Evolutionary conservation across 92 coral and sea anemone genomes (phyloP), one percentile per base, ranked within the genome.

Genomic region (Siderastrea radians): DNA sequence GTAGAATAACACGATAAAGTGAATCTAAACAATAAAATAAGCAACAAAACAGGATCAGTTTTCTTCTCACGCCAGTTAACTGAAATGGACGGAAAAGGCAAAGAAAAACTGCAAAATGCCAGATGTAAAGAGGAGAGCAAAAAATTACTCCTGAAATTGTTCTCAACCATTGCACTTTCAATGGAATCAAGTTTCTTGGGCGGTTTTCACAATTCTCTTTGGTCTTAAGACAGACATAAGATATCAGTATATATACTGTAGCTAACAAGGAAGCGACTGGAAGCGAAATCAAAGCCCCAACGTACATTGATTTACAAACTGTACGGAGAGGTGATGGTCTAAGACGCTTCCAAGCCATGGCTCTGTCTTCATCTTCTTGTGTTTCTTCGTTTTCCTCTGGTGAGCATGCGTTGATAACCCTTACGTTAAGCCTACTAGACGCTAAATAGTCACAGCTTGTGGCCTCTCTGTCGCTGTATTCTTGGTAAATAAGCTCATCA

Each of bases 281-380:
- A 26, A 26, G 38, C 38, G 38, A 75, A 53, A 75, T 75, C 38
- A 44, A 75, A 26, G 66, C 65, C 55, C 64, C 79, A 44, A 57
- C 17, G 7, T 19, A 75, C 79, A 78, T 60, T 78, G 82, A 78
- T 78, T 60, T 47, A 9, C 48, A 78, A 49, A 78, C 57, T 63
- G 82, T 78, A 10, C 71, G 82, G 57, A 60, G 45, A 48, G 47
- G 13, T 15, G 82, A 26, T 26, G 38, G 38, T 26, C 38, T 26
- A 26, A 26, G 38, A 26, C 38, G 38, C 38, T 26, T 26, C 38
- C 38, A 26, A 26, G 38, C 38, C 38, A 26, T 26, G 38, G 38
- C 38, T 26, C 38, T 26, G 38, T 26, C 38, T 26, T 26, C 38
- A 26, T 26, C 60, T 5, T 47, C 69, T 1, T 62, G 46, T 78